Evolutionary conservation across 2,113 vertebrate species (phyloP), one percentile per base, ranked within the genome.

Genomic region (Carassius gibelio): DNA sequence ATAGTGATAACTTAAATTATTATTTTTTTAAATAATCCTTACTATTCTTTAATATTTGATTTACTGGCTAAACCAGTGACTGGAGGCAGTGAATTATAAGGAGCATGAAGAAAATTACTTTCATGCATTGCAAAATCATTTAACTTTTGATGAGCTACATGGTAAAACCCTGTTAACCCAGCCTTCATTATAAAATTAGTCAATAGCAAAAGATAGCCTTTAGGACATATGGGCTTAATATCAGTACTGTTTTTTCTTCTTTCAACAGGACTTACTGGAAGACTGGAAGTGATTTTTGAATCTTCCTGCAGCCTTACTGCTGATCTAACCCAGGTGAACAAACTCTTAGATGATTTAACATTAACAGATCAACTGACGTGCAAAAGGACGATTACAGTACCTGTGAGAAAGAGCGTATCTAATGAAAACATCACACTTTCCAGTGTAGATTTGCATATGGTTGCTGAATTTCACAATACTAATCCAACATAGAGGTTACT

Each of bases 121-220:
- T n/a, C 21, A 23, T 52, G 42, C 66, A 48, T 45, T 42, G 21
- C 48, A 71, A 64, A 83, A 75, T 80, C 83, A 61, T 86, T 80
- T 3, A 74, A 74, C 45, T 83, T 88, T 80, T 57, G 10, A 48
- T 55, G 36, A 83, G 68, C 68, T 50, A 7, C 38, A 30, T n/a
- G 14, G 36, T 68, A 52, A 68, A 77, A 69, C 45, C 45, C 7
- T 19, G 15, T 81, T 75, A 75, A 75, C 57, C 17, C 30, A n/a
- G 30, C 61, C 21, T 26, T 72, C 21, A 52, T 10, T 15, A 19
- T 57, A 19, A 71, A 50, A 48, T 76, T 9, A 15, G 23, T 36
- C 30, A 61, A 17, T 78, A 34, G 26, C 26, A 75, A 42, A 75
- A 66, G 30, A 55, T 8, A 57, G 21, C 69, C n/a, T 36, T 17